Conservation (phyloP, 1,140 invertebrate species). For the Drosophila lacteicornis region DNA sequence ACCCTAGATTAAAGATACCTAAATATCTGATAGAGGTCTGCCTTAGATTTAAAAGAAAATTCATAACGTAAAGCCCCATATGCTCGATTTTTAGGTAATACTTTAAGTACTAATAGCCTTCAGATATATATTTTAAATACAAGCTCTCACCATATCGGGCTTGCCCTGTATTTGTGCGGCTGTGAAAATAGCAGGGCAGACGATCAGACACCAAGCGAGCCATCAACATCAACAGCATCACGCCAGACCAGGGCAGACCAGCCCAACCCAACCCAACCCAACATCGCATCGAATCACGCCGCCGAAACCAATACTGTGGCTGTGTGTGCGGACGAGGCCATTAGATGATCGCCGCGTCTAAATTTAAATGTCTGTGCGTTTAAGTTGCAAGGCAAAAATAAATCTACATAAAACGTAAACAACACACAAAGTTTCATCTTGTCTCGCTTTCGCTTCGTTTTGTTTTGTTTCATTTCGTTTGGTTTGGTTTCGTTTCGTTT, state of each 20-base stretch:
- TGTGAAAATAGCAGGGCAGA: conserved; percentile 47
- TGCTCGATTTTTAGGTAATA: no score
- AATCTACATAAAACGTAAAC: conserved; percentile 73
- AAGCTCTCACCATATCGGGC: neutral
- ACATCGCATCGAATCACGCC: conserved; percentile 15
- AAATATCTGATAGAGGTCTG: no score
- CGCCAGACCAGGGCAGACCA: conserved; percentile 10
- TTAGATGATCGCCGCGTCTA: conserved; percentile 75
- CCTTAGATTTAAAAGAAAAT: no score
- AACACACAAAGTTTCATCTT: conserved; percentile 49
- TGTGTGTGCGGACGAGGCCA: conserved; percentile 62
- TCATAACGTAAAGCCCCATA: no score
- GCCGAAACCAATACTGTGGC: conserved; percentile 16
- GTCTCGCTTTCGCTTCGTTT: neutral
- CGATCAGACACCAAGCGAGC: conserved; percentile 44
- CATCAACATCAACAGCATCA: conserved; percentile 26
- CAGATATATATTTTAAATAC: neutral
- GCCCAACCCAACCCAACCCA: neutral
- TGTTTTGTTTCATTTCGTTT: conserved; percentile 9
- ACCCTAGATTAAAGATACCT: neutral
- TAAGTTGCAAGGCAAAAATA: conserved; percentile 80
- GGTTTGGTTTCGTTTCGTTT: conserved; percentile 13
- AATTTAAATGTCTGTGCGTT: conserved; percentile 82
- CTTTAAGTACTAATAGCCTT: no score
- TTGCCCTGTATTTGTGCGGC: neutral